Percentiles rank a stretch among this genome's conserved stretches.
phyloP scores from a whole-genome alignment of 2,888 invertebrate genomes.

The Mesorhabditis belari region DNA sequence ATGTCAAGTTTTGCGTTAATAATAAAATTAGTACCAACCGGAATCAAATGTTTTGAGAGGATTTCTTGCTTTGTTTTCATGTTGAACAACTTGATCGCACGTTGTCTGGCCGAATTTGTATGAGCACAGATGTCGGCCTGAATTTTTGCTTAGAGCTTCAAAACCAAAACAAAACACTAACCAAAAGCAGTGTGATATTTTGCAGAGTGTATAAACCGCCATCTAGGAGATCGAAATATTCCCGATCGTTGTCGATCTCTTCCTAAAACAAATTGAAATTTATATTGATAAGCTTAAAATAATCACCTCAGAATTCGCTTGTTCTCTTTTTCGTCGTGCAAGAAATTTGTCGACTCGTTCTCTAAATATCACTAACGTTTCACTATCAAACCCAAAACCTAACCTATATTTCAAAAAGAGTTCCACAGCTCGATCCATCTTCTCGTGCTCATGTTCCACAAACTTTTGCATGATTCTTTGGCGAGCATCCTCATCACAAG shows the following conservation, averaged over 20 bases:
- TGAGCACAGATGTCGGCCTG: slow-evolving; percentile 58
- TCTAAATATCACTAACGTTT: background rate
- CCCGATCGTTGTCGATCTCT: slow-evolving; percentile 3
- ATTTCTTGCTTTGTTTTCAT: slow-evolving; percentile 41
- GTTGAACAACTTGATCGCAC: slow-evolving; percentile 39
- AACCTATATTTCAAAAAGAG: slow-evolving; percentile 77
- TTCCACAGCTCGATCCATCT: slow-evolving; percentile 89
- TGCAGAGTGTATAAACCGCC: slow-evolving; percentile 88
- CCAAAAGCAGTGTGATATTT: slow-evolving; percentile 74
- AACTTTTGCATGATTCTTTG: slow-evolving; percentile 88
- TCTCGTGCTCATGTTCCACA: slow-evolving; percentile 93
- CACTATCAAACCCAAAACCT: background rate
- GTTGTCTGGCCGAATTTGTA: slow-evolving; percentile 36
- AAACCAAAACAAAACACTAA: background rate
- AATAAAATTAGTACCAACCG: slow-evolving; percentile 18
- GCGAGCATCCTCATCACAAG: slow-evolving; percentile 81
- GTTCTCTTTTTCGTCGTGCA: background rate
- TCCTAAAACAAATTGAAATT: too few relatives aligned
- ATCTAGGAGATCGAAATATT: slow-evolving; percentile 70
- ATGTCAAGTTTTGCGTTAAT: background rate
- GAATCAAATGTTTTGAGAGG: slow-evolving; percentile 26
- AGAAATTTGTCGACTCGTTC: background rate
- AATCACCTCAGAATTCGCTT: background rate
- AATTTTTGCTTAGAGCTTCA: background rate
- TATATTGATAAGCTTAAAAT: too few relatives aligned